A percentile compares a stretch with the other conserved stretches of the same genome.
phyloP scores from a whole-genome alignment of 2,113 vertebrate species.

The Notarius lentiginosus region DNA sequence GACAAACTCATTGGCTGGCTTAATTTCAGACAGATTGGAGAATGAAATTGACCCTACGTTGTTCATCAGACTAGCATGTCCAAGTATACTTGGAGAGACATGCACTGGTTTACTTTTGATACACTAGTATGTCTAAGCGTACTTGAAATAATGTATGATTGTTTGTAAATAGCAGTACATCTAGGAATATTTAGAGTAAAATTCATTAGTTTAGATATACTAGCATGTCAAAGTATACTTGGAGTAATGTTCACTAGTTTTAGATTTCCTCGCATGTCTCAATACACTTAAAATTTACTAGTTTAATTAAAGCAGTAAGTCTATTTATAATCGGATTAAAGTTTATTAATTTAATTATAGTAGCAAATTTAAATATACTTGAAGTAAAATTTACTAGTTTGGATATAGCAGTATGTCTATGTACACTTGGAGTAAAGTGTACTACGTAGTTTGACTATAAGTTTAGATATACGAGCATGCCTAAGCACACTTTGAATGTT shows the following conservation, averaged over 20 bases:
- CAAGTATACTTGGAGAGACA: background rate
- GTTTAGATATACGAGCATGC: background rate
- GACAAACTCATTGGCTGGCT: background rate
- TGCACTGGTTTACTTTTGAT: background rate
- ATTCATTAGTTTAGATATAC: background rate
- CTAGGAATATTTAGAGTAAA: background rate
- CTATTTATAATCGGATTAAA: too few species aligned
- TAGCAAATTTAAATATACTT: too few species aligned
- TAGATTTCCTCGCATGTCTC: background rate
- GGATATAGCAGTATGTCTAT: background rate
- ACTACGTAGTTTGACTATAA: too few species aligned
- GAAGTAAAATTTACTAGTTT: too few species aligned
- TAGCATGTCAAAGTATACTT: background rate
- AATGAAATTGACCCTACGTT: background rate
- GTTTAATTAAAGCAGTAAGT: too few species aligned
- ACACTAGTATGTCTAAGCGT: background rate
- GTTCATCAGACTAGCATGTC: background rate
- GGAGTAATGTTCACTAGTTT: background rate
- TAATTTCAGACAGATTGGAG: constrained; percentile 11
- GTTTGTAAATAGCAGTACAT: background rate
- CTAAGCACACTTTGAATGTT: background rate
- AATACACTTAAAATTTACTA: too few species aligned
- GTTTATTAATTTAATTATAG: too few species aligned
- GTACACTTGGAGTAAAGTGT: background rate
- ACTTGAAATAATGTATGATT: background rate